phyloP scores from a whole-genome alignment of 2,888 invertebrate genomes.

The Machimus rusticus region DNA sequence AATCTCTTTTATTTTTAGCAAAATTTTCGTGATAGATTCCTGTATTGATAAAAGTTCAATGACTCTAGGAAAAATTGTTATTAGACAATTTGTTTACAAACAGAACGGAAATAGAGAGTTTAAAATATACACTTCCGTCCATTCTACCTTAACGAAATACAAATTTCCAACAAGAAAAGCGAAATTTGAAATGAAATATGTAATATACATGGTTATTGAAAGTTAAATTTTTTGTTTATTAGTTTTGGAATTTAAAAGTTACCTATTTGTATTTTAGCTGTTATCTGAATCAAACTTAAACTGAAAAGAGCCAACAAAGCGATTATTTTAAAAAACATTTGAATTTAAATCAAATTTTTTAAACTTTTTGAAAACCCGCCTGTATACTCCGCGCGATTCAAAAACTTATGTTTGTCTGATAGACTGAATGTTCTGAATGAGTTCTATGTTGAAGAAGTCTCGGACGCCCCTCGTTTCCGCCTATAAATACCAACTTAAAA shows the following conservation, averaged over 20 bases:
- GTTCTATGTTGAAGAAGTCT: not conserved
- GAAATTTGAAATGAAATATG: not conserved
- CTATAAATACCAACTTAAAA: not conserved
- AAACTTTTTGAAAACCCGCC: not conserved
- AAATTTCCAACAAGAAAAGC: too few relatives aligned
- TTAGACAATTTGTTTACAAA: not conserved
- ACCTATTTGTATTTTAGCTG: not conserved
- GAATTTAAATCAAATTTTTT: not conserved
- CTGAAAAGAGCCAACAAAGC: not conserved
- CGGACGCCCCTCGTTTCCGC: not conserved
- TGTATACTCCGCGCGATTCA: not conserved
- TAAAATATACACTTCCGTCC: not conserved
- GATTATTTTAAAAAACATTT: not conserved
- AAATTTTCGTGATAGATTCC: not conserved
- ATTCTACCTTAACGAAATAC: not conserved
- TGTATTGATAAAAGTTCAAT: not conserved
- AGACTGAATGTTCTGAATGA: not conserved
- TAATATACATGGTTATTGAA: not conserved
- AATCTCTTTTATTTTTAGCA: not conserved
- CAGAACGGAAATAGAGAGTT: not conserved
- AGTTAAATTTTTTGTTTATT: not conserved
- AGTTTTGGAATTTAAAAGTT: not conserved
- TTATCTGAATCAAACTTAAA: not conserved
- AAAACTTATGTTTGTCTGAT: not conserved
- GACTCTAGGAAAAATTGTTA: not conserved